These are phyloP conservation scores for Dromococcyx pavoninus DNA, from an alignment of 2,797 vertebrate species.

Conservation along the genomic window DNA sequence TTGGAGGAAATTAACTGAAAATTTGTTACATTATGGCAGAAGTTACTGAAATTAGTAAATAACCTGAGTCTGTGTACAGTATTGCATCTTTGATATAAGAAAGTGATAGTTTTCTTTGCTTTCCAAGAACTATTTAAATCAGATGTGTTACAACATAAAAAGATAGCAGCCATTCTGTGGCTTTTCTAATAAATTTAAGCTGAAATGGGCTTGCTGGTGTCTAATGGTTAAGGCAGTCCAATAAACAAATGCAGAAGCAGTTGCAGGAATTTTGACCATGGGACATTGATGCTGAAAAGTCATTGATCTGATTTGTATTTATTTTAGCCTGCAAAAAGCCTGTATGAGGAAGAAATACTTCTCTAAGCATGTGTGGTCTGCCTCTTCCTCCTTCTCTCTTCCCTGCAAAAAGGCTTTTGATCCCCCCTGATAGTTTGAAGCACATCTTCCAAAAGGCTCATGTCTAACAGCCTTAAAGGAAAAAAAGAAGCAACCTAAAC, in stretches of 20 bases:
- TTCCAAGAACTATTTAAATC: not conserved
- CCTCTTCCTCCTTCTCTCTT: not conserved
- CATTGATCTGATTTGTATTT: not conserved
- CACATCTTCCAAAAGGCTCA: not conserved
- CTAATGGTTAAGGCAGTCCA: not conserved
- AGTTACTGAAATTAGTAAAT: not conserved
- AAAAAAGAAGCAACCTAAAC: not conserved
- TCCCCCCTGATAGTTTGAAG: not conserved
- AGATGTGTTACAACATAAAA: not conserved
- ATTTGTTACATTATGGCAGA: not conserved
- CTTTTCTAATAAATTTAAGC: not conserved
- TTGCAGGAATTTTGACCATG: not conserved
- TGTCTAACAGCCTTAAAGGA: not conserved
- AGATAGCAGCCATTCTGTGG: not conserved
- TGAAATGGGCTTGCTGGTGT: not conserved
- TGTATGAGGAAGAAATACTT: not conserved
- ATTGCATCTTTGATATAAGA: not conserved
- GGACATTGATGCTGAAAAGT: not conserved
- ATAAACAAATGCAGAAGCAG: not conserved
- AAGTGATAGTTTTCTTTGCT: not conserved
- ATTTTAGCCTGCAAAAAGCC: not conserved
- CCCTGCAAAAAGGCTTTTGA: not conserved
- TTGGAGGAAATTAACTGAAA: not conserved
- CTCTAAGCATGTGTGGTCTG: fast-evolving
- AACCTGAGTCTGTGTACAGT: not conserved